A percentile compares a stretch with the other conserved stretches of the same genome.
Conservation (phyloP, 2,797 vertebrate genomes). For the Notolepis coatsorum region DNA sequence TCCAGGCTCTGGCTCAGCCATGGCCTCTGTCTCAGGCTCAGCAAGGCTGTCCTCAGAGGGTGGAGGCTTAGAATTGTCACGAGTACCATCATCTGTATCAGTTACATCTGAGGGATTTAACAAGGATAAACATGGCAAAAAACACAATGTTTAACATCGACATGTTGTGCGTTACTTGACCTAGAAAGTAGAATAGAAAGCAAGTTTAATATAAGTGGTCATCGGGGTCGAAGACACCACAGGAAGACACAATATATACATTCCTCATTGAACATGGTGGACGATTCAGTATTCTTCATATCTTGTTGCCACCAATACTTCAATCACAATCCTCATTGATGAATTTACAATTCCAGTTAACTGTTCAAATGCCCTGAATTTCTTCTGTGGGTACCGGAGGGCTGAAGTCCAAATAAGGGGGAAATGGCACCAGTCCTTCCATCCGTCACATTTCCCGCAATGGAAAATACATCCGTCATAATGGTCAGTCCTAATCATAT, state of each 20-base stretch:
- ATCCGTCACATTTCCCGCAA: conserved; percentile 12
- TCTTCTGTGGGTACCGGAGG: conserved; percentile 33
- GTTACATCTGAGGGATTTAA: conserved; percentile 99
- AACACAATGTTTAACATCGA: conserved; percentile 94
- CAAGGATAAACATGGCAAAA: conserved; percentile 99
- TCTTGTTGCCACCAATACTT: conserved; percentile 49
- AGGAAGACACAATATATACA: conserved; percentile 95
- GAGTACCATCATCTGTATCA: conserved; percentile 99
- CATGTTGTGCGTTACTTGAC: conserved; percentile 92
- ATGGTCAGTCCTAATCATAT: conserved; percentile 32
- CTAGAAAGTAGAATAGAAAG: conserved; percentile 96
- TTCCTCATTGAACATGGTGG: conserved; percentile 86
- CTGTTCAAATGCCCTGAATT: conserved; percentile 17
- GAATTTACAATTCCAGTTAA: conserved; percentile 36
- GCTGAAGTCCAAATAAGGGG: conserved; percentile 22
- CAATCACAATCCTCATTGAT: conserved; percentile 36
- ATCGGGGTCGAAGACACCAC: conserved; percentile 93
- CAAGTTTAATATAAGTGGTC: conserved; percentile 95
- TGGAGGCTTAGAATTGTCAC: conserved; percentile 97
- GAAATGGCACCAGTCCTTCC: conserved; percentile 24
- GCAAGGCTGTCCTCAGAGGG: conserved; percentile 92
- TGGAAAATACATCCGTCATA: conserved; percentile 17
- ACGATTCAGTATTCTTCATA: conserved; percentile 80
- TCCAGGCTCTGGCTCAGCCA: conserved; percentile 15
- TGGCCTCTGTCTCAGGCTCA: conserved; percentile 62